Conservation (phyloP, 92 coral and sea anemone genomes). For the Porites divaricata region DNA sequence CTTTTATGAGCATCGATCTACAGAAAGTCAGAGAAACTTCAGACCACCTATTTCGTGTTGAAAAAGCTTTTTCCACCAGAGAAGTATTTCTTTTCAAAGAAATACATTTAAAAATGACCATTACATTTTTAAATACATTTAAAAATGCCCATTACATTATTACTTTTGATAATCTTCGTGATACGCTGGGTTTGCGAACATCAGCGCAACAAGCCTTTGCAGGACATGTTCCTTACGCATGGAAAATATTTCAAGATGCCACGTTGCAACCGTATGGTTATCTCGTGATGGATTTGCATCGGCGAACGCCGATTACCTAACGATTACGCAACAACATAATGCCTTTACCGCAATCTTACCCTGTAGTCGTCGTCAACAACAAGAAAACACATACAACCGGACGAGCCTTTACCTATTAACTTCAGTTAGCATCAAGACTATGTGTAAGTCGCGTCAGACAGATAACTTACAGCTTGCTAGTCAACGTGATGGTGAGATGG, state of each 20-base stretch:
- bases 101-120: too few relatives aligned
- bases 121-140: too few relatives aligned
- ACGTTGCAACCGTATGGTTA: conserved; percentile 1
- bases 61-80: background rate
- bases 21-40: background rate
- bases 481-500: conserved; percentile 11
- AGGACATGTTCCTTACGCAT: conserved; percentile 9
- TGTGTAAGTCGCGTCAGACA: background rate
- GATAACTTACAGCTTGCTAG: background rate
- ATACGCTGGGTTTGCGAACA: background rate
- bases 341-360: background rate
- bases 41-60: background rate
- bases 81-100: too few relatives aligned
- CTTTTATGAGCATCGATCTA: background rate
- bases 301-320: conserved; percentile 5
- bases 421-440: conserved; percentile 2
- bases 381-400: background rate
- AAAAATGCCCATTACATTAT: conserved; percentile 44
- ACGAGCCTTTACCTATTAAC: background rate
- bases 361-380: conserved; percentile 11
- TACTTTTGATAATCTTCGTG: conserved; percentile 33
- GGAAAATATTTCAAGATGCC: conserved; percentile 33
- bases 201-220: conserved; percentile 37
- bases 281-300: conserved; percentile 23
- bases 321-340: background rate